Percentiles rank a stretch among this genome's conserved stretches.
Conservation (phyloP, 2,797 vertebrate genomes). For the Erithacus rubecula region DNA sequence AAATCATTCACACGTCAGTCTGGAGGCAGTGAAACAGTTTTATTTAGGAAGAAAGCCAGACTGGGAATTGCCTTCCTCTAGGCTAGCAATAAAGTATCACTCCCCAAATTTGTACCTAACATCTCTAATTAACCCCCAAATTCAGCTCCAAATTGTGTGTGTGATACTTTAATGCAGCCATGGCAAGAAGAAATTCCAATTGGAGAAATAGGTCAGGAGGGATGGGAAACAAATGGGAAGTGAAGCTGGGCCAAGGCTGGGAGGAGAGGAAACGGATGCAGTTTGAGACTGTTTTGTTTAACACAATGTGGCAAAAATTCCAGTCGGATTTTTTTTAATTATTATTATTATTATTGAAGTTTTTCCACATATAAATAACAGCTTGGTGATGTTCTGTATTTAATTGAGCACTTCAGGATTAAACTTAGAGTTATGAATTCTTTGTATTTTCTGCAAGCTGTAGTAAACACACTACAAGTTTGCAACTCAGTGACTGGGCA, state of each 20-base stretch:
- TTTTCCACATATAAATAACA: background rate
- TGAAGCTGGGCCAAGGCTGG: background rate
- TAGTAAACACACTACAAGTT: background rate
- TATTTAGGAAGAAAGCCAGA: background rate
- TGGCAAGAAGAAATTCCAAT: background rate
- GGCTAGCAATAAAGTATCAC: background rate
- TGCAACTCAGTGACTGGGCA: background rate
- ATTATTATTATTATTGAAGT: background rate
- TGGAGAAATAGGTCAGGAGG: background rate
- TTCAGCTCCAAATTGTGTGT: background rate
- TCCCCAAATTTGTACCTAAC: fast-evolving
- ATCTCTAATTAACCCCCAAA: background rate
- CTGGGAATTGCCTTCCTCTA: background rate
- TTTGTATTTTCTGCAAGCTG: background rate
- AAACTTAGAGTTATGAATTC: background rate
- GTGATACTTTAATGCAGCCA: background rate
- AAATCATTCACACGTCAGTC: background rate
- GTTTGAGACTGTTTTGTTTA: background rate
- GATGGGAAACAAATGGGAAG: background rate
- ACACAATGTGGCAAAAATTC: background rate
- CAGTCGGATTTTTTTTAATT: background rate
- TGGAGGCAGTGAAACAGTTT: background rate
- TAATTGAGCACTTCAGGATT: background rate
- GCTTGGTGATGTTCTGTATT: background rate
- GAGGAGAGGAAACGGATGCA: background rate